phyloP scores from a whole-genome alignment of 2,113 vertebrate genomes.

The Mus pahari region DNA sequence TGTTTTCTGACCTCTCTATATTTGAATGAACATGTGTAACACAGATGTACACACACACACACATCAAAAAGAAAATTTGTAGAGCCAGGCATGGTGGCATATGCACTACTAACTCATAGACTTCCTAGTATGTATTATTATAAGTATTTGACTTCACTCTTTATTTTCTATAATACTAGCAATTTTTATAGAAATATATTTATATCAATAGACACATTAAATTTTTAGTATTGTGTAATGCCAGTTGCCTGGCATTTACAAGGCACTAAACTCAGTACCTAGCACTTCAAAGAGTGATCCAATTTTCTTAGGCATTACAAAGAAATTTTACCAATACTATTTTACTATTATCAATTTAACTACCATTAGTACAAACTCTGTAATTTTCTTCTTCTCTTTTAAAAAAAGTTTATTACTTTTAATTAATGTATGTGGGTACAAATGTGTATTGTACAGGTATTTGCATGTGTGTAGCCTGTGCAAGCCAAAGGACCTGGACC shows the following conservation, averaged over 20 bases:
- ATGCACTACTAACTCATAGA: background rate
- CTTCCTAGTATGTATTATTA: slow-evolving; percentile 35
- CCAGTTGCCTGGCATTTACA: background rate
- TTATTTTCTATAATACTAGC: slow-evolving; percentile 11
- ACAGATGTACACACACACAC: background rate
- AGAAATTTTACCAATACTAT: background rate
- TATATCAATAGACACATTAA: slow-evolving; percentile 36
- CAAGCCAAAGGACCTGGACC: background rate
- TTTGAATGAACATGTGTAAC: background rate
- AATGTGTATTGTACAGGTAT: background rate
- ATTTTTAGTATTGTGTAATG: background rate
- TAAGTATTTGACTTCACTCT: slow-evolving; percentile 18
- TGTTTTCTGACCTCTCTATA: background rate
- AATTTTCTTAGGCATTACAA: slow-evolving; percentile 19
- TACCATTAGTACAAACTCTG: slow-evolving; percentile 24
- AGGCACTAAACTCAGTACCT: background rate
- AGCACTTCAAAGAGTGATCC: background rate
- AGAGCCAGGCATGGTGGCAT: background rate
- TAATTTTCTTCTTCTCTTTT: background rate
- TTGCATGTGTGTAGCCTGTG: background rate
- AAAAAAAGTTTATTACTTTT: background rate
- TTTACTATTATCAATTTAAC: background rate
- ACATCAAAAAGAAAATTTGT: background rate
- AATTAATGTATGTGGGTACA: no score
- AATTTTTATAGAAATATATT: slow-evolving; percentile 48